phyloP scores from a whole-genome alignment of 1,140 invertebrate genomes.

The Parasteatoda tepidariorum region DNA sequence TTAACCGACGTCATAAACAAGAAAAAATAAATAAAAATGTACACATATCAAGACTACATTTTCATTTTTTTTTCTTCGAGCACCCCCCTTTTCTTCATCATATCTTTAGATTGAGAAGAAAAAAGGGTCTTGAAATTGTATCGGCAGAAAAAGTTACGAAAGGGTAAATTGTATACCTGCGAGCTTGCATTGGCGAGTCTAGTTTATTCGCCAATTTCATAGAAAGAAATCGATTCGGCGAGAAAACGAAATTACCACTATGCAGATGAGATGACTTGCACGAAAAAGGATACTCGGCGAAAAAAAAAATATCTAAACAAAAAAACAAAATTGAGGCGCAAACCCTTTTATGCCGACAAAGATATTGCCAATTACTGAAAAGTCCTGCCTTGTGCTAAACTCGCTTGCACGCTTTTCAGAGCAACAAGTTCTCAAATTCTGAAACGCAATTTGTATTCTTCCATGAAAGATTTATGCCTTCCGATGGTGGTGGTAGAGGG shows the following conservation, averaged over 20 bases:
- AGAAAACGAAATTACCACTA: constrained; percentile 59
- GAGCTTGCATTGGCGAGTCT: constrained; percentile 1
- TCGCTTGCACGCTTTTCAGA: constrained; percentile 24
- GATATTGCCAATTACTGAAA: constrained; percentile 60
- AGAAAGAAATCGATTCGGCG: constrained; percentile 45
- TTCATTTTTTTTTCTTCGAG: neutral
- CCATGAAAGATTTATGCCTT: constrained; percentile 61
- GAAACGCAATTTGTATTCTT: constrained; percentile 59
- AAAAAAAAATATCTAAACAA: neutral
- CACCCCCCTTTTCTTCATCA: constrained; percentile 20
- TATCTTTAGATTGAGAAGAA: constrained; percentile 41
- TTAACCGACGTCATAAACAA: constrained; percentile 57
- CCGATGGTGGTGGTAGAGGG: neutral
- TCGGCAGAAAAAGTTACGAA: constrained; percentile 17
- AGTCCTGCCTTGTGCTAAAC: constrained; percentile 25
- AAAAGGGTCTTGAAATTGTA: constrained; percentile 31
- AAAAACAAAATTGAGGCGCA: constrained; percentile 27
- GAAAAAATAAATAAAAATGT: neutral
- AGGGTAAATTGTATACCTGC: constrained; percentile 46
- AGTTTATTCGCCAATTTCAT: constrained; percentile 47
- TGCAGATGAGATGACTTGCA: constrained; percentile 49
- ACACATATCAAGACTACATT: neutral
- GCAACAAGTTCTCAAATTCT: constrained; percentile 61
- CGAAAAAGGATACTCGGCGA: neutral
- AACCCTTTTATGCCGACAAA: constrained; percentile 56